A percentile compares a stretch with the other conserved stretches of the same genome.
Evolutionary conservation across 2,113 vertebrate species (phyloP).

Genomic region (Emydocephalus ijimae): DNA sequence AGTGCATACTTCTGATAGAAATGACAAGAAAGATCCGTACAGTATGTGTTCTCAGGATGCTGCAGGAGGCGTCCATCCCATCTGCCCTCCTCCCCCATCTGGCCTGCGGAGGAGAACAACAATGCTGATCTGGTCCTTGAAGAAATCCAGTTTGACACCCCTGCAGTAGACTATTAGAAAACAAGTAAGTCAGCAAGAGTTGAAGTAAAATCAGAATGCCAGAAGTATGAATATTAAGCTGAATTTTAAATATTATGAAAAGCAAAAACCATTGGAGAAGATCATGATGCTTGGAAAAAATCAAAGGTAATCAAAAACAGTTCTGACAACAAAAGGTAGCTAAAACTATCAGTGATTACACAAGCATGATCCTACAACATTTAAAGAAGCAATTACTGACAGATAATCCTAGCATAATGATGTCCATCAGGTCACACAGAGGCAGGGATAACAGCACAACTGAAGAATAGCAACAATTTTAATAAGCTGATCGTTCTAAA

Average conservation of each 20-base stretch:
- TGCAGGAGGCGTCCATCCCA: no score
- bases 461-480: background rate
- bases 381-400: background rate
- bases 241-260: background rate
- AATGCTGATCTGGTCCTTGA: no score
- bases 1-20: background rate
- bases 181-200: background rate
- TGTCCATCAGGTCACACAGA: background rate
- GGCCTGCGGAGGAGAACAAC: no score
- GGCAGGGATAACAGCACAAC: background rate
- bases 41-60: background rate
- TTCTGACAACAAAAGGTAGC: background rate
- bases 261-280: background rate
- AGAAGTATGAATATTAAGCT: background rate
- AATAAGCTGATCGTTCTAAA: background rate
- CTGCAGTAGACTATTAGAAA: background rate
- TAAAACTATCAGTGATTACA: background rate
- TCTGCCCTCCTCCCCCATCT: no score
- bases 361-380: background rate
- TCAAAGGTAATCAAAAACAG: background rate
- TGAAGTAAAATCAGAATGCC: background rate
- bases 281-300: background rate
- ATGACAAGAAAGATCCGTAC: background rate
- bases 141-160: no score
- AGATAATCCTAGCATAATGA: background rate